Evolutionary conservation across 2,113 vertebrate species (phyloP).

Genomic region (Nyctereutes procyonoides): DNA sequence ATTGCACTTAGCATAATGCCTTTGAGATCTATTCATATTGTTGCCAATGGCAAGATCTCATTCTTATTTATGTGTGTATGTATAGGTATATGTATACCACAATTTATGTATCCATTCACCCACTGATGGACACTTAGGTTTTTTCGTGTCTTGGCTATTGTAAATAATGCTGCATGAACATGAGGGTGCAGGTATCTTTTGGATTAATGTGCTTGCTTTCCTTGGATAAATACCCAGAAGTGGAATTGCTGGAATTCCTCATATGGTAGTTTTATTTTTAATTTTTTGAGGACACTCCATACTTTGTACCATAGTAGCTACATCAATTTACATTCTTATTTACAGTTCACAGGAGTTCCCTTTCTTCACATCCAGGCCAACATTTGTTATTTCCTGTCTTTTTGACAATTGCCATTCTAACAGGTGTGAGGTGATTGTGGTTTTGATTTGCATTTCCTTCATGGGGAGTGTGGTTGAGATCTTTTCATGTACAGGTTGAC

Average conservation of each 20-base stretch:
- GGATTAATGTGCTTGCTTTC: background rate
- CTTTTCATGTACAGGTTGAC: too few species aligned
- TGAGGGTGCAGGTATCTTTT: background rate
- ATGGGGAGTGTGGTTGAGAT: too few species aligned
- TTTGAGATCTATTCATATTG: background rate
- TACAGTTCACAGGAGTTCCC: background rate
- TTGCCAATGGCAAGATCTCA: background rate
- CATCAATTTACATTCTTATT: background rate
- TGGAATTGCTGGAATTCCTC: background rate
- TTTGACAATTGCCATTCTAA: too few species aligned
- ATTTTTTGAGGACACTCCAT: background rate
- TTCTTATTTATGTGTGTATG: background rate
- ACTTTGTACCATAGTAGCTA: background rate
- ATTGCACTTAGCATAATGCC: background rate
- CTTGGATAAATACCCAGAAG: background rate
- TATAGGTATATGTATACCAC: background rate
- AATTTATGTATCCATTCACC: background rate
- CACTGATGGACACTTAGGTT: background rate
- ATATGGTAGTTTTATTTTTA: background rate
- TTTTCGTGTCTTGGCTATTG: background rate
- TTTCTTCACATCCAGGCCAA: background rate
- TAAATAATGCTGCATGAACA: background rate
- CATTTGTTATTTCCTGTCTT: too few species aligned
- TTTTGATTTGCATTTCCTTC: too few species aligned
- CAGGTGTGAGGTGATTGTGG: too few species aligned